phyloP scores from a whole-genome alignment of 2,888 invertebrate species.

The Heliconius sara region DNA sequence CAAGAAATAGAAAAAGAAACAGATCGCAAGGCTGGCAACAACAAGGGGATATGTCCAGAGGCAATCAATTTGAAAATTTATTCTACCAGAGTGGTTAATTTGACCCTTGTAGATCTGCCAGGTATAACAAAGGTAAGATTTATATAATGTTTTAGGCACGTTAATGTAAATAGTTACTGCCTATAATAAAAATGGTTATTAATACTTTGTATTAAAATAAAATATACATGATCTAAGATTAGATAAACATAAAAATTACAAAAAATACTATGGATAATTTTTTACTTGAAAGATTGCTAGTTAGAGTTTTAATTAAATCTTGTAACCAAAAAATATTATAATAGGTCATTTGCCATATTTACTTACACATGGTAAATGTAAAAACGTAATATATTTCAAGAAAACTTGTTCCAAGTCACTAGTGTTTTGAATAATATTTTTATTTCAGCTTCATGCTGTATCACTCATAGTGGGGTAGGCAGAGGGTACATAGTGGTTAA shows the following conservation, averaged over 20 bases:
- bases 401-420: not conserved
- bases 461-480: too few species aligned
- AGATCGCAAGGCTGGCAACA: conserved; percentile 95
- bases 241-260: too few species aligned
- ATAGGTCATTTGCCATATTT: not conserved
- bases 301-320: not conserved
- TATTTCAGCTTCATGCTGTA: not conserved
- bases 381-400: not conserved
- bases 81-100: conserved; percentile 96
- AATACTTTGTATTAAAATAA: not conserved
- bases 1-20: conserved; percentile 97
- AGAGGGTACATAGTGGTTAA: too few species aligned
- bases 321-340: not conserved
- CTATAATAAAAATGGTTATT: not conserved
- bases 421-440: not conserved
- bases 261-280: too few species aligned
- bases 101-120: conserved; percentile 98
- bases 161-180: not conserved
- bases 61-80: conserved; percentile 98
- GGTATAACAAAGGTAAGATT: conserved; percentile 94
- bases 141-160: not conserved
- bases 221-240: not conserved
- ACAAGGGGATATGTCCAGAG: conserved; percentile 98
- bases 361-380: not conserved
- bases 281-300: not conserved